Conservation (phyloP, 2,113 vertebrate species). For the Ivindomyrus marchei region DNA sequence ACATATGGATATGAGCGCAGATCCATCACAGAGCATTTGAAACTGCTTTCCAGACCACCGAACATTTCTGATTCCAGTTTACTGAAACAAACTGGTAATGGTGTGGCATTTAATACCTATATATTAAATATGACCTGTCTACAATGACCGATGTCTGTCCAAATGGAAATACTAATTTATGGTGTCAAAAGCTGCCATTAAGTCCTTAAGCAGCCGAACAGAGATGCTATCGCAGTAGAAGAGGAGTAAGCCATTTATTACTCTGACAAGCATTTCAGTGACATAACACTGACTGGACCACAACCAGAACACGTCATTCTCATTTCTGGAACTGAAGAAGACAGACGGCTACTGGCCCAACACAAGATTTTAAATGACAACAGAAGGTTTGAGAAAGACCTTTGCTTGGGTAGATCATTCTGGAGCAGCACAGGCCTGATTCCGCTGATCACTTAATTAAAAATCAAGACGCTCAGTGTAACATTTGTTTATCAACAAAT, state of each 20-base stretch:
- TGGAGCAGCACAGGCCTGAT: background rate
- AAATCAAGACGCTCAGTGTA: background rate
- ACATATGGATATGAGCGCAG: background rate
- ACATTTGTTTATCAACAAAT: background rate
- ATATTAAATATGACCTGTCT: background rate
- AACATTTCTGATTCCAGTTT: background rate
- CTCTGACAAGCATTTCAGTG: background rate
- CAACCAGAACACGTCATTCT: background rate
- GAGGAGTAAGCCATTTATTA: background rate
- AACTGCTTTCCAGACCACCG: background rate
- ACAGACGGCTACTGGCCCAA: background rate
- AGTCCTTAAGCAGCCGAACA: background rate
- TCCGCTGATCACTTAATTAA: background rate
- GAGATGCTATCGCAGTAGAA: background rate
- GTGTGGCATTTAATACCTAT: background rate
- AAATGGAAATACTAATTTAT: background rate
- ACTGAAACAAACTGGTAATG: background rate
- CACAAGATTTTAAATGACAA: background rate
- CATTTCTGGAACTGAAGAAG: background rate
- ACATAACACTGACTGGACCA: background rate
- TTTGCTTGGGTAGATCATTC: background rate
- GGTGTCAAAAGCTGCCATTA: background rate
- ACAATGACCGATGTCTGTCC: background rate
- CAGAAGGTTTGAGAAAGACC: background rate
- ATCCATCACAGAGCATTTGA: background rate